A percentile compares a stretch with the other conserved stretches of the same genome.
Evolutionary conservation across 2,113 vertebrate genomes (phyloP).

Genomic region (Takifugu flavidus): DNA sequence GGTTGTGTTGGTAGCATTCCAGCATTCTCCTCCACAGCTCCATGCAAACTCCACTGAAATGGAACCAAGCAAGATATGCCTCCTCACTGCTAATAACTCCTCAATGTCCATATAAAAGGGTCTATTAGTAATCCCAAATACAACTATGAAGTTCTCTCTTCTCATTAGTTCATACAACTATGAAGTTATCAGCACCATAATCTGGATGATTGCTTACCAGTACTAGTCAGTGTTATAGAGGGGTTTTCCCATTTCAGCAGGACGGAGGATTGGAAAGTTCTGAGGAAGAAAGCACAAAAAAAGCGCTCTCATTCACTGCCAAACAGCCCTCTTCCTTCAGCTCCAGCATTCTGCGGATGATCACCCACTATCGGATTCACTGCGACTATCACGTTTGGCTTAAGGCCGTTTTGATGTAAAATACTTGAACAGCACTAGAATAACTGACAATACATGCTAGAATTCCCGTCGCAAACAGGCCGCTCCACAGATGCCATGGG

Average conservation of each 20-base stretch:
- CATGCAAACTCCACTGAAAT: constrained; percentile 28
- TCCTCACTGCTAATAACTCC: background rate
- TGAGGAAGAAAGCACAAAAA: constrained; percentile 17
- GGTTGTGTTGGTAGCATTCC: constrained; percentile 10
- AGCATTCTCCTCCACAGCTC: constrained; percentile 44
- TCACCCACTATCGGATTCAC: background rate
- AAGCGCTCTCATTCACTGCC: background rate
- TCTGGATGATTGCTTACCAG: constrained; percentile 49
- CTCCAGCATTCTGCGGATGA: background rate
- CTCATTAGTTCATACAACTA: background rate
- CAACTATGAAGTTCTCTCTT: background rate
- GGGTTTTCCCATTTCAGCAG: constrained; percentile 57
- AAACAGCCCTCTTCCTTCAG: background rate
- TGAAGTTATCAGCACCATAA: background rate
- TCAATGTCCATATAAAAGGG: background rate
- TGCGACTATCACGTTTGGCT: constrained; percentile 1
- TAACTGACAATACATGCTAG: background rate
- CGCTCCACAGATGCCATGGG: constrained; percentile 47
- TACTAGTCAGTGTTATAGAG: constrained; percentile 22
- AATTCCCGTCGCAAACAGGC: constrained; percentile 35
- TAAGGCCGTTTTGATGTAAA: background rate
- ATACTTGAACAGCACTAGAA: background rate
- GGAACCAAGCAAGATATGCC: background rate
- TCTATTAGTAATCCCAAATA: background rate
- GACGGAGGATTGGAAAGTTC: constrained; percentile 13